Base-by-base conservation (phyloP, 2,113 vertebrate genomes). In the Silurus meridionalis region DNA sequence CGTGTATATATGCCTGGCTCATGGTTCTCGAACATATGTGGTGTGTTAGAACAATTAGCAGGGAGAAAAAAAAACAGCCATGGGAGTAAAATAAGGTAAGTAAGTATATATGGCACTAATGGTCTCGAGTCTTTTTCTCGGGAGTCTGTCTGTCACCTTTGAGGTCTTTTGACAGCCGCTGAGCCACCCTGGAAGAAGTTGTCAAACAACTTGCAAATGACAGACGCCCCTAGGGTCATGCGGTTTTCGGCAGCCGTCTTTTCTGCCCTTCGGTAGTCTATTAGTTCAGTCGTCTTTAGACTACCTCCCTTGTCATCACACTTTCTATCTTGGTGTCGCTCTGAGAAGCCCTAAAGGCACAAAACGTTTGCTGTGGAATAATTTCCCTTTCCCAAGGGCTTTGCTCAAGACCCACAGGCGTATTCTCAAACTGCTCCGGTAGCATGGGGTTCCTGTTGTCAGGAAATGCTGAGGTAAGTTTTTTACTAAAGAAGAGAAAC, bases 401-500 rank as follows among this genome's bases (percentile, higher is more conserved):
- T 89, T 72, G 0, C 52, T 72, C 48, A 79, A 74, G 90, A 80
- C 82, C 77, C 66, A 90, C 63, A 86, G 87, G 60, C 19, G 64
- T 67, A 60, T 80, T 83, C 48, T 72, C 57, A 37, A 64, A 61
- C 71, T 55, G 53, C 67, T 61, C 85, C 58, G 83, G 50, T 75
- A 3, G 53, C 89, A 87, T 80, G 84, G 74, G 84, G 85, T 86
- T 91, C 93, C 88, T 92, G 87, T 88, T 69, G 63, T 89, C 86
- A 89, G 89, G 88, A 92, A 92, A 91, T 91, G 86, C 93, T 82
- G 91, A 88, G 87, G 90, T 92, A 91, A 90, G 90, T 80, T 80
- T 37, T 88, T 92, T 91, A 86, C 86, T 66, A 75, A 83, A 83
- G 83, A 88, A 89, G 79, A 91, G 89, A 90, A 90, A 90, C 88